Conservation (phyloP, 2,797 vertebrate species). For the Rhinella marina region DNA sequence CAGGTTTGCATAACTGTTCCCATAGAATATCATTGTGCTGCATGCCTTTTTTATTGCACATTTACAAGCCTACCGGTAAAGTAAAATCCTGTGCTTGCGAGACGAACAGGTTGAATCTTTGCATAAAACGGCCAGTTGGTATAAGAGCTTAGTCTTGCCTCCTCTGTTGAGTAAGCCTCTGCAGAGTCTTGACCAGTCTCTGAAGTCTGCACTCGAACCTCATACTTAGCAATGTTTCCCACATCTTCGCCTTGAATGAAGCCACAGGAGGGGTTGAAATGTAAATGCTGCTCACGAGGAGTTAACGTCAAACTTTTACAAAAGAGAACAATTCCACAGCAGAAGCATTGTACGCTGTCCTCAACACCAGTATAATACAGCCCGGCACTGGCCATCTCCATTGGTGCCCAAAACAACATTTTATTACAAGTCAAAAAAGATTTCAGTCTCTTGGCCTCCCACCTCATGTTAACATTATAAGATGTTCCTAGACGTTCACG, state of each 20-base stretch:
- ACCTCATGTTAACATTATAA: slow-evolving; percentile 65
- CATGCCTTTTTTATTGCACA: neutral
- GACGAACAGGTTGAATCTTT: neutral
- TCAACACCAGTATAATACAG: slow-evolving; percentile 53
- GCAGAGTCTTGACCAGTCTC: neutral
- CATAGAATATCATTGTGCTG: too few relatives aligned
- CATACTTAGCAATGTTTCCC: slow-evolving; percentile 59
- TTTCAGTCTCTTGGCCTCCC: slow-evolving; percentile 62
- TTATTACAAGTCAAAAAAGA: neutral
- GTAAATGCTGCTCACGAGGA: slow-evolving; percentile 31
- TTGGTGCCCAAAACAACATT: slow-evolving; percentile 29
- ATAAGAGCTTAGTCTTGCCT: neutral
- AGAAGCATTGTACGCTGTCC: slow-evolving; percentile 57
- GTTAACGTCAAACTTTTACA: neutral
- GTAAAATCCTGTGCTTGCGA: slow-evolving; percentile 60
- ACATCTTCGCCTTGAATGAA: slow-evolving; percentile 60
- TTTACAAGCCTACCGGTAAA: slow-evolving; percentile 57
- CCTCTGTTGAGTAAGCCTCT: neutral
- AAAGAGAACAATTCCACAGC: slow-evolving; percentile 60
- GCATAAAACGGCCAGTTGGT: slow-evolving; percentile 21
- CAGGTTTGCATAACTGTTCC: too few relatives aligned
- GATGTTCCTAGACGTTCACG: slow-evolving; percentile 41
- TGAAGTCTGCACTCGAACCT: slow-evolving; percentile 22
- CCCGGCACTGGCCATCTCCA: slow-evolving; percentile 58
- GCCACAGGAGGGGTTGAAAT: slow-evolving; percentile 40